Evolutionary conservation across 2,888 invertebrate species (phyloP).

Genomic region (Troides oblongomaculatus): DNA sequence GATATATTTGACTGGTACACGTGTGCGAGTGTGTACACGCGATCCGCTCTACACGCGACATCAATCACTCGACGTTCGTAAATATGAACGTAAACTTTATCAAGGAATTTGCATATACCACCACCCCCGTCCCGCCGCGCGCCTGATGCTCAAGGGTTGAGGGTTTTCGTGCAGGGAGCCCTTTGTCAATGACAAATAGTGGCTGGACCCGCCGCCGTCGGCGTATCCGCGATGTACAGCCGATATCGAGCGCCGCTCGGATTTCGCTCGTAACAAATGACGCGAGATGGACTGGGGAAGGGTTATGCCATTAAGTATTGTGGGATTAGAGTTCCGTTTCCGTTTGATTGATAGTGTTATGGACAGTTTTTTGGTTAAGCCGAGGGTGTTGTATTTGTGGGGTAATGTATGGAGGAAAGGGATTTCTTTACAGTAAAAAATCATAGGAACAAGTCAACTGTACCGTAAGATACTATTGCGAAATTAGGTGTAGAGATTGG

Average conservation of each 20-base stretch:
- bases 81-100: conserved; percentile 30
- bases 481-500: no score
- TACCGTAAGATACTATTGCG: no score
- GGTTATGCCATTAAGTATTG: conserved; percentile 56
- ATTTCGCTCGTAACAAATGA: conserved; percentile 74
- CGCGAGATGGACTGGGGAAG: conserved; percentile 70
- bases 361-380: conserved; percentile 26
- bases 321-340: conserved; percentile 45
- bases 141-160: conserved; percentile 50
- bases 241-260: conserved; percentile 58
- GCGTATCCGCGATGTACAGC: conserved; percentile 76
- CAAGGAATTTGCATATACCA: conserved; percentile 28
- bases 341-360: conserved; percentile 56
- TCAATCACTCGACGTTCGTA: conserved; percentile 21
- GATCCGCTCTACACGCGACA: conserved; percentile 3
- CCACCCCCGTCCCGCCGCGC: no score
- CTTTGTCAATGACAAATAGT: conserved; percentile 78
- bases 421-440: no score
- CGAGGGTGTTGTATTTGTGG: no score
- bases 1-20: no score
- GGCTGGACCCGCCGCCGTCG: conserved; percentile 60
- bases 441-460: no score
- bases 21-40: no score
- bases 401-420: no score
- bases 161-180: conserved; percentile 51